phyloP scores from a whole-genome alignment of 1,140 invertebrate species.

The Aphelinus certus region DNA sequence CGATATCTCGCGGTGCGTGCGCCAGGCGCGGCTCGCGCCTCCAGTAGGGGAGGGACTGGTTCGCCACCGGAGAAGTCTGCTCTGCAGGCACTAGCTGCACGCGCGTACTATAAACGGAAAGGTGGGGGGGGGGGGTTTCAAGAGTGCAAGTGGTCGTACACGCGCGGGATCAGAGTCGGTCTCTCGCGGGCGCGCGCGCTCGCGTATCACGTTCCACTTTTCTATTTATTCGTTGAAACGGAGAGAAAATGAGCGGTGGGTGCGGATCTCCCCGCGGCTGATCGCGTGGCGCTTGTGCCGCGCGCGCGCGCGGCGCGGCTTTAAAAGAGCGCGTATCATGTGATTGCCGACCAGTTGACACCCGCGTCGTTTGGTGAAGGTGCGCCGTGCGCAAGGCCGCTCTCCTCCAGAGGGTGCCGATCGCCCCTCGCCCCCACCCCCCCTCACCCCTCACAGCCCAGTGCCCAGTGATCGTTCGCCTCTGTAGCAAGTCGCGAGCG shows the following conservation, averaged over 20 bases:
- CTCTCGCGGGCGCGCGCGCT: no score
- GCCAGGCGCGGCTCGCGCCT: no score
- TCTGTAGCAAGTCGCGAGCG: neutral
- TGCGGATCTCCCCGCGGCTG: neutral
- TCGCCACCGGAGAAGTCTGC: no score
- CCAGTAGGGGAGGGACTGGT: no score
- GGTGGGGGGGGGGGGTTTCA: neutral
- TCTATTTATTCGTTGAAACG: slow-evolving; percentile 4
- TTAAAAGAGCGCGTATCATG: slow-evolving; percentile 9
- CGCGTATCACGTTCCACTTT: slow-evolving; percentile 19
- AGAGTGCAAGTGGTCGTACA: neutral
- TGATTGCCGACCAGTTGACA: slow-evolving; percentile 3
- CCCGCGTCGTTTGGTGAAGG: neutral
- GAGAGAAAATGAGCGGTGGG: neutral
- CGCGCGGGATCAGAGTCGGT: no score
- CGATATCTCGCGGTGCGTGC: no score
- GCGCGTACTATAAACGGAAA: neutral
- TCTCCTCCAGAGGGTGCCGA: no score
- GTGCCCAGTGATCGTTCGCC: no score
- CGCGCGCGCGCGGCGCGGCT: neutral
- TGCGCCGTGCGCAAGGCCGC: neutral
- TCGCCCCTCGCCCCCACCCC: no score
- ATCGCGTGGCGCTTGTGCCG: neutral
- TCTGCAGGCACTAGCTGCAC: no score
- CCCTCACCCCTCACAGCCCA: no score